These are phyloP conservation scores for Mohoua ochrocephala DNA, from an alignment of 2,113 vertebrate species.

Conservation along the genomic window DNA sequence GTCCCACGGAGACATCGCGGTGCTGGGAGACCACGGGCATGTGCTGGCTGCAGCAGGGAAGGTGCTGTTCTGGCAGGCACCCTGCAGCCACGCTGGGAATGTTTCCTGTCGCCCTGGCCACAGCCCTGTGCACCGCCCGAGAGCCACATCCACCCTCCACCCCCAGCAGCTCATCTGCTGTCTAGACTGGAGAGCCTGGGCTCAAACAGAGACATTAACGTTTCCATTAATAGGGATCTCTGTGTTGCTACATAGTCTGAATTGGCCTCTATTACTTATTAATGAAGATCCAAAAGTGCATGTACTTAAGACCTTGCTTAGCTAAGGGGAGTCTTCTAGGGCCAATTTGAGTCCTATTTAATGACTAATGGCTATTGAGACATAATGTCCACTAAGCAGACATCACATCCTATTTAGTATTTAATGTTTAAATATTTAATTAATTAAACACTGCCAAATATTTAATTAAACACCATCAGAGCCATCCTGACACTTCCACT, in stretches of 20 bases:
- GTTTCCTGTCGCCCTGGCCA: rapidly evolving
- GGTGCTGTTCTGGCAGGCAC: background rate
- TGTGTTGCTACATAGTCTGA: constrained; percentile 40
- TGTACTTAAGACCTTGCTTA: constrained; percentile 64
- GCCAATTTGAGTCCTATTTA: constrained; percentile 57
- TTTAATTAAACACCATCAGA: constrained; percentile 76
- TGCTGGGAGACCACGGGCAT: background rate
- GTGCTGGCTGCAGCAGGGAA: rapidly evolving
- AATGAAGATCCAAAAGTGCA: constrained; percentile 64
- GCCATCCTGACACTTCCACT: constrained; percentile 56
- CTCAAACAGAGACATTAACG: constrained; percentile 65
- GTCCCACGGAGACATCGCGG: background rate
- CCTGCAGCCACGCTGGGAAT: rapidly evolving
- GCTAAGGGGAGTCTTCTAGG: constrained; percentile 54
- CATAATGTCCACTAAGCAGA: constrained; percentile 71
- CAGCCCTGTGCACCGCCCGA: rapidly evolving
- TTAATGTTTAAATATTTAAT: constrained; percentile 79
- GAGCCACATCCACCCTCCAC: background rate
- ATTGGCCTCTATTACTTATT: constrained; percentile 59
- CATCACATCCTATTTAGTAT: constrained; percentile 72
- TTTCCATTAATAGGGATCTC: constrained; percentile 66
- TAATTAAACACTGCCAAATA: constrained; percentile 78
- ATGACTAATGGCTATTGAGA: constrained; percentile 73
- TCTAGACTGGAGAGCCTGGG: constrained; percentile 8
- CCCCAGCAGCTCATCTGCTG: background rate